phyloP scores from a whole-genome alignment of 2,113 vertebrate genomes.

The Gymnocephalus cernua region DNA sequence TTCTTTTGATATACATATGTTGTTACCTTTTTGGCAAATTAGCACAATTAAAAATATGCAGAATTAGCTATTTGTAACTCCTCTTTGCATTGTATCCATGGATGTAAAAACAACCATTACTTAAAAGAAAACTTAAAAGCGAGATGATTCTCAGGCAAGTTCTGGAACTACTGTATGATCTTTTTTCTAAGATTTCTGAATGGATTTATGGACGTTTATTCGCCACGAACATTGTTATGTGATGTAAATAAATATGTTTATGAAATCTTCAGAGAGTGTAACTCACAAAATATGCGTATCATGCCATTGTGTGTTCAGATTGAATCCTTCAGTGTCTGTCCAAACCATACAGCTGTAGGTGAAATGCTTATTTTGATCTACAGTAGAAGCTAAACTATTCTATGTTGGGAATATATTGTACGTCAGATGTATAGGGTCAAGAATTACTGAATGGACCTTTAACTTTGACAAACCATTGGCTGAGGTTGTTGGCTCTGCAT shows the following conservation, averaged over 20 bases:
- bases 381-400: neutral
- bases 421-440: neutral
- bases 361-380: neutral
- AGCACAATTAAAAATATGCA: neutral
- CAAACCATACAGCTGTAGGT: neutral
- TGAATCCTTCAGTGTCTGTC: neutral
- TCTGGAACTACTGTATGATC: no score
- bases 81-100: neutral
- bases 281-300: neutral
- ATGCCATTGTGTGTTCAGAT: neutral
- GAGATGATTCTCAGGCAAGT: no score
- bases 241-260: no score
- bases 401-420: neutral
- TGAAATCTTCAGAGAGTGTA: neutral
- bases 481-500: constrained; percentile 52
- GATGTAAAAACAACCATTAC: neutral
- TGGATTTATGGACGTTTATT: neutral
- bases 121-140: no score
- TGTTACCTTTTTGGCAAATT: neutral
- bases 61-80: neutral
- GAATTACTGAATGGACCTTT: constrained; percentile 17
- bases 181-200: neutral
- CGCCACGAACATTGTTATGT: neutral
- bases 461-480: constrained; percentile 5
- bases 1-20: neutral